A percentile compares a stretch with the other conserved stretches of the same genome.
Conservation (phyloP, 1,140 invertebrate species). For the Lucilia cuprina region DNA sequence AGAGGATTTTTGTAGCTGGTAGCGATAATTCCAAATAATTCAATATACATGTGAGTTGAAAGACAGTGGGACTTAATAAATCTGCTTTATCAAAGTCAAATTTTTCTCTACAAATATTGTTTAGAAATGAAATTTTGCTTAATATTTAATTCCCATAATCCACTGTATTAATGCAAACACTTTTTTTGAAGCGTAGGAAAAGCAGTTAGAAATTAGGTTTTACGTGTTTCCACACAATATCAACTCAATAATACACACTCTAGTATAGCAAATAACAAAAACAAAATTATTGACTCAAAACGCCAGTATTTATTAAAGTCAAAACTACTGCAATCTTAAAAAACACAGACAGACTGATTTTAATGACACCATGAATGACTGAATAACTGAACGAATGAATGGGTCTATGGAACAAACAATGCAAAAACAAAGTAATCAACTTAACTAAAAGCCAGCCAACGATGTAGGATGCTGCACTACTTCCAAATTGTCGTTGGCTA, state of each 20-base stretch:
- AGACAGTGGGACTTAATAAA: too few species aligned
- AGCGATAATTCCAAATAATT: too few species aligned
- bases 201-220: conserved; percentile 52
- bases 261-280: neutral
- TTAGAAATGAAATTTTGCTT: too few species aligned
- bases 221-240: conserved; percentile 54
- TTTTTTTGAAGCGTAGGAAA: neutral
- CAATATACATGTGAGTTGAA: too few species aligned
- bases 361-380: conserved; percentile 32
- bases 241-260: neutral
- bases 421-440: neutral
- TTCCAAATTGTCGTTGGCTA: conserved; percentile 12
- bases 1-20: too few species aligned
- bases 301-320: conserved; percentile 2
- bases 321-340: neutral
- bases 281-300: neutral
- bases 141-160: neutral
- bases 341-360: neutral
- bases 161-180: neutral
- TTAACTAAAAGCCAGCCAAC: too few species aligned
- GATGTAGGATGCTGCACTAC: conserved; percentile 44
- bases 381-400: neutral
- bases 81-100: too few species aligned
- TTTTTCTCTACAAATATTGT: too few species aligned
- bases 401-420: neutral